Evolutionary conservation across 2,797 vertebrate genomes (phyloP), one percentile per base, ranked within the genome.

Genomic region (Allobates femoralis): DNA sequence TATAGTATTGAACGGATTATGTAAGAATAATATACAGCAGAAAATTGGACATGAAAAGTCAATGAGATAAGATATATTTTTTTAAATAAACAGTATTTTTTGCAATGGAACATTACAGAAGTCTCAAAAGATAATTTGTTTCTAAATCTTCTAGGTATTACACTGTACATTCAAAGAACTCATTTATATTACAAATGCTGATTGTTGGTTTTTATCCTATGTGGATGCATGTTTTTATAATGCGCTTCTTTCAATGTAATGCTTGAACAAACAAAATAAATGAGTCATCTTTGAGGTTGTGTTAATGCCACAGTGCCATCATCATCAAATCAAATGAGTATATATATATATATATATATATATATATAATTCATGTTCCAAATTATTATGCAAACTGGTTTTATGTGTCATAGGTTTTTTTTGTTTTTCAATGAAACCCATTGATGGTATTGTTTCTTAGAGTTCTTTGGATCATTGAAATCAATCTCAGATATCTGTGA

Each of bases 201-300:
- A 73, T 16, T 26, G 73, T 74, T 32, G 37, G 7, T 46, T 50
- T 75, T 16, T 15, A 32, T 55, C 12, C n/a, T 75, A 60, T 67
- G 23, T 12, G 55, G 30, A 69, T 34, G 28, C 71, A 84, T 60
- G 53, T 50, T 84, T 83, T 84, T 76, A 76, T 82, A 82, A 71
- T 82, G 50, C 32, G 69, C 53, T 81, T 67, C 21, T 82, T 71
- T 34, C 28, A 55, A 76, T 46, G 71, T 58, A 79, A 85, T 85
- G 75, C 75, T 85, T 85, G 75, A 85, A 69, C 75, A 79, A 56
- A 79, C 75, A 85, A 64, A 85, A 79, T 69, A 85, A 85, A 85
- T 85, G 41, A 69, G 58, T 78, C 58, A 11, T 74, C 3, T 41
- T 23, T 75, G 46, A 83, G 11, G 34, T 55, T 83, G 41, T 28